Conservation (phyloP, 2,797 vertebrate species). For the Bovichtus variegatus region DNA sequence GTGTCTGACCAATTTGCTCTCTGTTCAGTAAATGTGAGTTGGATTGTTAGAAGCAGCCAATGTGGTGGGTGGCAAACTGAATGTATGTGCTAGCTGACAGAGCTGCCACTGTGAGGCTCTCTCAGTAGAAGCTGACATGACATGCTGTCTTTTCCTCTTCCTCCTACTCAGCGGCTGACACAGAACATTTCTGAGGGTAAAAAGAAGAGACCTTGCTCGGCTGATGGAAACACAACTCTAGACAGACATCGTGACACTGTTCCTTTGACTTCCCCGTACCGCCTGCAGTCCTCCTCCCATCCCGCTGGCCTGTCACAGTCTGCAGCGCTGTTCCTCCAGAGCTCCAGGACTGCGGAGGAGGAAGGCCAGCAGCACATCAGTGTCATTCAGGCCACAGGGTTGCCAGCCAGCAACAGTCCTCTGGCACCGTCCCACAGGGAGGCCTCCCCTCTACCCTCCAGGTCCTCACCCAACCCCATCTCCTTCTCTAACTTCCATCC, state of each 20-base stretch:
- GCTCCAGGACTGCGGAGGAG: conserved; percentile 88
- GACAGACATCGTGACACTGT: conserved; percentile 85
- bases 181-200: conserved; percentile 85
- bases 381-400: conserved; percentile 93
- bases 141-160: conserved; percentile 72
- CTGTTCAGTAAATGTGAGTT: conserved; percentile 40
- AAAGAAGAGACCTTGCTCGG: conserved; percentile 84
- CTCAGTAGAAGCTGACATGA: conserved; percentile 70
- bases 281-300: conserved; percentile 86
- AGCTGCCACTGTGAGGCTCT: conserved; percentile 68
- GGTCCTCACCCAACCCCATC: conserved; percentile 67
- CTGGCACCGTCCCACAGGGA: conserved; percentile 87
- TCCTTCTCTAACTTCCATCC: conserved; percentile 37
- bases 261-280: conserved; percentile 87
- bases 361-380: conserved; percentile 92
- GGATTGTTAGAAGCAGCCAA: conserved; percentile 55
- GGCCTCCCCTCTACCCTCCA: conserved; percentile 84
- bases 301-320: conserved; percentile 85
- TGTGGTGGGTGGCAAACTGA: conserved; percentile 61
- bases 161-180: conserved; percentile 88
- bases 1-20: conserved; percentile 6
- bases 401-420: conserved; percentile 87
- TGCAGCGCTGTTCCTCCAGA: conserved; percentile 88
- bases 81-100: conserved; percentile 68
- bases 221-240: conserved; percentile 81